Evolutionary conservation across 2,797 vertebrate genomes (phyloP).

Genomic region (Borostomias antarcticus): DNA sequence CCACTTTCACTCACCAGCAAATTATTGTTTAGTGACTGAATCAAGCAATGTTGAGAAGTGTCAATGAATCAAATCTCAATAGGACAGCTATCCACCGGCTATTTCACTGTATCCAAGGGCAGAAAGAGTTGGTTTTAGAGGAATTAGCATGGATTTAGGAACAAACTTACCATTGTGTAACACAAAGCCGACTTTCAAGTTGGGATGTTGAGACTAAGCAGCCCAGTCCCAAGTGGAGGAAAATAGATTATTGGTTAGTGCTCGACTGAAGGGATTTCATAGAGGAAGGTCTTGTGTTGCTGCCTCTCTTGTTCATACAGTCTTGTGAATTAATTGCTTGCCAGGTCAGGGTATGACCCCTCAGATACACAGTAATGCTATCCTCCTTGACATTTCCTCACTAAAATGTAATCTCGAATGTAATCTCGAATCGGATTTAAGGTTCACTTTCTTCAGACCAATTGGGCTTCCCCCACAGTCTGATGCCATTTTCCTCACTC

Average conservation of each 20-base stretch:
- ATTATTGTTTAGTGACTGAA: background rate
- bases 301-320: conserved; percentile 50
- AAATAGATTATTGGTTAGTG: conserved; percentile 24
- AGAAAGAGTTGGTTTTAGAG: conserved; percentile 4
- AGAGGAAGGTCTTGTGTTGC: conserved; percentile 36
- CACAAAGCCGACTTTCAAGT: conserved; percentile 52
- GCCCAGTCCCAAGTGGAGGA: conserved; percentile 38
- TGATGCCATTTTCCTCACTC: conserved; percentile 14
- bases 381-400: conserved; percentile 61
- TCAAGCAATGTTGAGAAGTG: background rate
- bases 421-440: conserved; percentile 37
- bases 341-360: conserved; percentile 51
- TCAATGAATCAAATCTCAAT: background rate
- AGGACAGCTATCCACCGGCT: background rate
- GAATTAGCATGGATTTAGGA: conserved; percentile 26
- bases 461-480: conserved; percentile 16
- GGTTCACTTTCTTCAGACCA: conserved; percentile 42
- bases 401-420: conserved; percentile 55
- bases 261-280: conserved; percentile 39
- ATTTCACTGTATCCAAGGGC: background rate
- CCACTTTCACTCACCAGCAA: no score
- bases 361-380: conserved; percentile 61
- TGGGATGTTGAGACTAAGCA: conserved; percentile 35
- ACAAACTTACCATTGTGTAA: conserved; percentile 52
- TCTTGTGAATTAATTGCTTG: conserved; percentile 63